phyloP scores from a whole-genome alignment of 2,888 invertebrate genomes.

The Drosophila longiperda region DNA sequence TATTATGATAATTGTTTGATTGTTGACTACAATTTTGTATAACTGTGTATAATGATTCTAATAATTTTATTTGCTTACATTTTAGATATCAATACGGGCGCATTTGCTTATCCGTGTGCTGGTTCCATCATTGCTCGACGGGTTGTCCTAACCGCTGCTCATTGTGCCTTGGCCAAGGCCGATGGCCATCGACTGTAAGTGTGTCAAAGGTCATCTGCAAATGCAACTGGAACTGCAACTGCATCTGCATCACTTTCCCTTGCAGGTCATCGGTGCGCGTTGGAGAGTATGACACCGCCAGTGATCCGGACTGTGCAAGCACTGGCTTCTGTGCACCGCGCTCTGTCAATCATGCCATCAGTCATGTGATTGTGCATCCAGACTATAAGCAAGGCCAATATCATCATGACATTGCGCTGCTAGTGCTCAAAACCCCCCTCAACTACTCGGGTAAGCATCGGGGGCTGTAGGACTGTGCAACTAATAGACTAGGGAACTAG shows the following conservation, averaged over 20 bases:
- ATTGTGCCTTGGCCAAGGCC: conserved; percentile 91
- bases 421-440: conserved; percentile 89
- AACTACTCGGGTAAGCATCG: conserved; percentile 87
- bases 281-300: conserved; percentile 90
- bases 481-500: neutral
- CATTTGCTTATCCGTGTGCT: conserved; percentile 90
- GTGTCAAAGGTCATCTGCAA: conserved; percentile 14
- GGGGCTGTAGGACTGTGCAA: neutral
- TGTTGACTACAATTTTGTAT: neutral
- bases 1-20: neutral
- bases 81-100: conserved; percentile 88
- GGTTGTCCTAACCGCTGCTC: conserved; percentile 91
- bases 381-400: conserved; percentile 89
- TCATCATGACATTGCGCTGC: conserved; percentile 90
- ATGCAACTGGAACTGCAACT: conserved; percentile 5
- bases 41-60: neutral
- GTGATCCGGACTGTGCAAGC: conserved; percentile 90
- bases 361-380: conserved; percentile 91
- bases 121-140: conserved; percentile 89
- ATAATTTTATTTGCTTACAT: neutral
- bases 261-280: conserved; percentile 89
- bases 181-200: conserved; percentile 91
- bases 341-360: conserved; percentile 89
- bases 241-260: conserved; percentile 28
- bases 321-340: conserved; percentile 90